Conservation (phyloP, 64 coral and sea anemone genomes). For the Cladopsammia gracilis region DNA sequence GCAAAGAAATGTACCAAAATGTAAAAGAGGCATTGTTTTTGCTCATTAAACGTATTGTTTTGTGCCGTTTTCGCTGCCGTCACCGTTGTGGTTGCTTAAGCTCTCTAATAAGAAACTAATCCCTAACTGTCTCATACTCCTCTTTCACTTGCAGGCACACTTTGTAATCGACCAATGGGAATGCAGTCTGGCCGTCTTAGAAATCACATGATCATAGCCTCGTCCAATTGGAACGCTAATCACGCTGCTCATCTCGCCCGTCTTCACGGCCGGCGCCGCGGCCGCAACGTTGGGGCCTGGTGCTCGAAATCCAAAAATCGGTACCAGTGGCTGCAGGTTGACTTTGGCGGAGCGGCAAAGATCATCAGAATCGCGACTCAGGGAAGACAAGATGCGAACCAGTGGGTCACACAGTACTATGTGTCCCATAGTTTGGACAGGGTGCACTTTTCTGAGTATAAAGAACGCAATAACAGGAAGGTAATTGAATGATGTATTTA, state of each 20-base stretch:
- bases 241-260: constrained; percentile 66
- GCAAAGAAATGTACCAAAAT: no score
- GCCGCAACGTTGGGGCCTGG: constrained; percentile 66
- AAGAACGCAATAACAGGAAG: constrained; percentile 61
- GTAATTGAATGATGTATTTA: constrained; percentile 33
- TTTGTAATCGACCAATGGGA: constrained; percentile 93
- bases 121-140: background rate
- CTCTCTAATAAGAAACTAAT: background rate
- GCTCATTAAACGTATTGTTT: no score
- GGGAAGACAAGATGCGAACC: constrained; percentile 77
- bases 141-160: constrained; percentile 9
- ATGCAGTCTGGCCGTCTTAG: constrained; percentile 71
- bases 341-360: constrained; percentile 83
- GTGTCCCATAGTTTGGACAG: constrained; percentile 74
- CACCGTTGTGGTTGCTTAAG: no score
- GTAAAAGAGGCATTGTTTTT: no score
- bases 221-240: constrained; percentile 50
- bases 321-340: constrained; percentile 83
- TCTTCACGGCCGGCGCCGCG: constrained; percentile 56
- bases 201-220: constrained; percentile 82
- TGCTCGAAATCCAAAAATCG: constrained; percentile 66
- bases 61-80: no score
- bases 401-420: constrained; percentile 87
- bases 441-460: constrained; percentile 77
- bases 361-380: constrained; percentile 85